Evolutionary conservation across 2,888 invertebrate genomes (phyloP).

Genomic region (Cerastis rubricosa): DNA sequence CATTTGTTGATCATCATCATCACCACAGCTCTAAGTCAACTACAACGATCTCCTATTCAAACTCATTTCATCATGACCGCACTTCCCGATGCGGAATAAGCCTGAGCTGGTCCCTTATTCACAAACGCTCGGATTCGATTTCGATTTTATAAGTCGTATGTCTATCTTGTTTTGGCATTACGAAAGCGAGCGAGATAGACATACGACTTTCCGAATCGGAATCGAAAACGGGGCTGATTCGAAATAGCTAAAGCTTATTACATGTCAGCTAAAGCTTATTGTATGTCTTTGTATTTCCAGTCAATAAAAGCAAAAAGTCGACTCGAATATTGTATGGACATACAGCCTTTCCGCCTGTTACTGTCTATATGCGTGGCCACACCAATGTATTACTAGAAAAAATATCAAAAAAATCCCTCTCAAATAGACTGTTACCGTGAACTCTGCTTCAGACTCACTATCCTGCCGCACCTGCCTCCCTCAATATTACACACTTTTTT

Average conservation of each 20-base stretch:
- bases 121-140: too few relatives aligned
- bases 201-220: too few relatives aligned
- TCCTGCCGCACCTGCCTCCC: constrained; percentile 1
- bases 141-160: too few relatives aligned
- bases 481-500: constrained; percentile 45
- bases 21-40: not conserved
- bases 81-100: not conserved
- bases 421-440: constrained; percentile 40
- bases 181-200: too few relatives aligned
- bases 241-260: not conserved
- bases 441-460: constrained; percentile 38
- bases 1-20: not conserved
- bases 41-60: not conserved
- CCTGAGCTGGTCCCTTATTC: too few relatives aligned
- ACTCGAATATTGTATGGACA: too few relatives aligned
- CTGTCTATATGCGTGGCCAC: not conserved
- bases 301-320: not conserved
- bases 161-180: too few relatives aligned
- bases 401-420: not conserved
- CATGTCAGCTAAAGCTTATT: too few relatives aligned
- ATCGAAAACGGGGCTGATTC: too few relatives aligned
- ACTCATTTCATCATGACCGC: not conserved
- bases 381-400: not conserved
- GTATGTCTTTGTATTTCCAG: not conserved
- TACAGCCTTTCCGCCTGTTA: too few relatives aligned